These are phyloP conservation scores for Monochamus alternatus DNA, from an alignment of 2,888 invertebrate species.

Conservation along the genomic window DNA sequence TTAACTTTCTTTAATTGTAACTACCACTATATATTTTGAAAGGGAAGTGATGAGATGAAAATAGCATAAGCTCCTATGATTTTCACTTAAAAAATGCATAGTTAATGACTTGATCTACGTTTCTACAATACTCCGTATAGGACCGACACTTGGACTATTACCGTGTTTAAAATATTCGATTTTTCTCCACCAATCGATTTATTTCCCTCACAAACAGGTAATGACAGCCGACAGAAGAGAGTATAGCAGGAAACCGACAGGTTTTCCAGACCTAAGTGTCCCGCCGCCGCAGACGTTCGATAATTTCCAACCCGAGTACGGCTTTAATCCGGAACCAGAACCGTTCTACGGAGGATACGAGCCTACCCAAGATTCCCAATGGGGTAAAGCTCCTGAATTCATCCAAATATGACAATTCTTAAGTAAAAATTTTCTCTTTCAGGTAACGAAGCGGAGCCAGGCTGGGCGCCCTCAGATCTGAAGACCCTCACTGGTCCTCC, in stretches of 20 bases:
- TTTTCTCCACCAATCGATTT: not conserved
- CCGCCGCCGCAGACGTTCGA: slow-evolving; percentile 73
- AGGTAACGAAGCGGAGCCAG: slow-evolving; percentile 63
- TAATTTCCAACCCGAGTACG: slow-evolving; percentile 70
- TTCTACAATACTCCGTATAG: no score
- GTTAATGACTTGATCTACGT: no score
- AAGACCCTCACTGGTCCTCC: slow-evolving; percentile 81
- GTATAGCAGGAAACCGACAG: slow-evolving; percentile 82
- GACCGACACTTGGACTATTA: no score
- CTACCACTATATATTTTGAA: no score
- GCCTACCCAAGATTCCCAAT: slow-evolving; percentile 83
- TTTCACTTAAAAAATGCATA: no score
- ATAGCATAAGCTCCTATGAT: no score
- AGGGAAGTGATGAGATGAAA: no score
- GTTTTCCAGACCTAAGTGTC: slow-evolving; percentile 77
- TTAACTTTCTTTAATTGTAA: no score
- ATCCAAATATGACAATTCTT: no score
- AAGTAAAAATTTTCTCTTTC: slow-evolving; percentile 9
- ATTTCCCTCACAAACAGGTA: slow-evolving; percentile 72
- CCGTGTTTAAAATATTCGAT: no score
- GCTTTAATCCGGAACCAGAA: slow-evolving; percentile 74
- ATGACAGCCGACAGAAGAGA: slow-evolving; percentile 94
- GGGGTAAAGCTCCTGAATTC: slow-evolving; percentile 71
- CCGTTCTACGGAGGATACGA: slow-evolving; percentile 77
- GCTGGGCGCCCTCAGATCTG: slow-evolving; percentile 79